These are phyloP conservation scores for Hiodon alosoides DNA, from an alignment of 2,113 vertebrate genomes.

Conservation along the genomic window DNA sequence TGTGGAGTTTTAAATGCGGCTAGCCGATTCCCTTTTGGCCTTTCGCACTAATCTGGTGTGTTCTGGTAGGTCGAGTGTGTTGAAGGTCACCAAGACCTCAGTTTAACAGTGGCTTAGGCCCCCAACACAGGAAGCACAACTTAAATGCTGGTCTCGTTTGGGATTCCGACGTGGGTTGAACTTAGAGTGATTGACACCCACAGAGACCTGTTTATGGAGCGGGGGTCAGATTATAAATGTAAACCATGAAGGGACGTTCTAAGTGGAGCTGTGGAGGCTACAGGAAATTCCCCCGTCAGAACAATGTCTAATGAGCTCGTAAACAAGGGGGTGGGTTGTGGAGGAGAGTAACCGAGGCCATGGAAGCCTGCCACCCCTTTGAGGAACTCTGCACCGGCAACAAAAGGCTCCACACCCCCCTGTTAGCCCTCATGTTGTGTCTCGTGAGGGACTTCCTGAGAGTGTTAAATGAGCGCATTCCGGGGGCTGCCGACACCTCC, in stretches of 20 bases:
- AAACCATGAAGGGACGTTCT: conserved; percentile 21
- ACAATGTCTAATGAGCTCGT: conserved; percentile 71
- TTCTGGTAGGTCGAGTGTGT: background rate
- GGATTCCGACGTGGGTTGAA: background rate
- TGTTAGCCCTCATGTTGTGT: conserved; percentile 58
- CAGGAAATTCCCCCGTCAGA: conserved; percentile 28
- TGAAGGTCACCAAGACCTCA: background rate
- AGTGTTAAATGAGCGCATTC: conserved; percentile 61
- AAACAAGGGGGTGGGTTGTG: conserved; percentile 55
- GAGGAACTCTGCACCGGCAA: conserved; percentile 44
- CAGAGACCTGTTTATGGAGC: conserved; percentile 32
- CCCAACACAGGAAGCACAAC: background rate
- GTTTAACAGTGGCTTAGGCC: conserved; percentile 4
- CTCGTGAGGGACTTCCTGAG: conserved; percentile 63
- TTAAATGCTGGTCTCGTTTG: background rate
- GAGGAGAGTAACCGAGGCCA: conserved; percentile 55
- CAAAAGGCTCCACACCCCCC: conserved; percentile 52
- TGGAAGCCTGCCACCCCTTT: conserved; percentile 52
- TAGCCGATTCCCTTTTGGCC: background rate
- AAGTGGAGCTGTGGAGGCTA: conserved; percentile 26
- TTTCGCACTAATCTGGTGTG: background rate
- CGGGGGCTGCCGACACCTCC: conserved; percentile 48
- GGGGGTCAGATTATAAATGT: conserved; percentile 36
- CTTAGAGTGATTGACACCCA: conserved; percentile 5
- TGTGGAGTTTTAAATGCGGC: conserved; percentile 31